Conservation (phyloP, 1,140 invertebrate species). For the Drosophila sulfurigaster region DNA sequence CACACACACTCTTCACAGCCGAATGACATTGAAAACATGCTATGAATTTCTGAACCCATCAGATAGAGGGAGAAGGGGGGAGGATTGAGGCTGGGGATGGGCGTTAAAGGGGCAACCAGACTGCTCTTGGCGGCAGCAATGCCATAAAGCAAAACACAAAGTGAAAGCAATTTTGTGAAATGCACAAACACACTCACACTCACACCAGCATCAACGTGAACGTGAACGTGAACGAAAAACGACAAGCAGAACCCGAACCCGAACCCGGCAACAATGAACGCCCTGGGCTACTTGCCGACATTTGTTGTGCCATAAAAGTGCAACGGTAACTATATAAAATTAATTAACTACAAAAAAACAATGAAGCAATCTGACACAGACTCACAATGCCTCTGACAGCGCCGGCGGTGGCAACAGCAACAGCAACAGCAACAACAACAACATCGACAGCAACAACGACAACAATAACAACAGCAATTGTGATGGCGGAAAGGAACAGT, state of each 20-base stretch:
- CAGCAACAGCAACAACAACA: background rate
- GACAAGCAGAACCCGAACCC: too few species aligned
- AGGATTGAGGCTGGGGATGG: background rate
- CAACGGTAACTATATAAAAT: slow-evolving; percentile 68
- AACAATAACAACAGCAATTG: background rate
- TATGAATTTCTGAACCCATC: slow-evolving; percentile 11
- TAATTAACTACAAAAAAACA: slow-evolving; percentile 72
- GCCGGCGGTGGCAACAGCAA: background rate
- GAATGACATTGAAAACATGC: slow-evolving; percentile 12
- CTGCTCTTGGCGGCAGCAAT: slow-evolving; percentile 7
- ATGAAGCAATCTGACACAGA: slow-evolving; percentile 48
- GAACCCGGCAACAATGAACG: slow-evolving; percentile 26
- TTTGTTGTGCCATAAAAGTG: slow-evolving; percentile 65
- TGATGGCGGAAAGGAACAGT: background rate
- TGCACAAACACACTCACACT: slow-evolving; percentile 32
- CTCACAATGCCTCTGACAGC: slow-evolving; percentile 27
- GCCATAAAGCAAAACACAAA: slow-evolving; percentile 40
- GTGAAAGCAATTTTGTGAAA: slow-evolving; percentile 55
- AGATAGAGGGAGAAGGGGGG: background rate
- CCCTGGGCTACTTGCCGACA: slow-evolving; percentile 24
- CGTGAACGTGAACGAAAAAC: slow-evolving; percentile 6
- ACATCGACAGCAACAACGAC: background rate
- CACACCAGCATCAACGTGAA: background rate
- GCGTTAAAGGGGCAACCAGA: background rate
- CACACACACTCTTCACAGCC: background rate